Conservation (phyloP, 2,888 invertebrate species). For the Scrobipalpa atriplicella region DNA sequence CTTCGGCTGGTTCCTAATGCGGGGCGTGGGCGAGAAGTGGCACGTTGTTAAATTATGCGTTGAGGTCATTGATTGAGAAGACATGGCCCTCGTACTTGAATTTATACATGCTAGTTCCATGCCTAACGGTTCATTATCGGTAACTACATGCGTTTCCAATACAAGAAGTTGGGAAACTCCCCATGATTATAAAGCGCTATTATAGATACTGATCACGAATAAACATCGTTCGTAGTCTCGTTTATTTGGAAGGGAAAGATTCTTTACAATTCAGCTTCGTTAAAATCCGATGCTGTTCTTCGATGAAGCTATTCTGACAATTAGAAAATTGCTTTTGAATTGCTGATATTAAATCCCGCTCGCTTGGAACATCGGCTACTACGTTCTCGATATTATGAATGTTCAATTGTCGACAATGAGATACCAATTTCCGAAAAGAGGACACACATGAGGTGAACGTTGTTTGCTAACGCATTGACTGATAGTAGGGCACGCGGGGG, state of each 20-base stretch:
- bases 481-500: slow-evolving; percentile 51
- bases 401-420: slow-evolving; percentile 30
- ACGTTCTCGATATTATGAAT: slow-evolving; percentile 4
- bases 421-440: slow-evolving; percentile 38
- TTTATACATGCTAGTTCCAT: slow-evolving; percentile 41
- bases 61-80: slow-evolving; percentile 75
- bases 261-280: slow-evolving; percentile 12
- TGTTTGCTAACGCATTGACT: slow-evolving; percentile 57
- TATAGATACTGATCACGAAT: slow-evolving; percentile 45
- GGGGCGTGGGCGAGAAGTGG: slow-evolving; percentile 71
- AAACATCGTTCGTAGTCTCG: slow-evolving; percentile 45
- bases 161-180: slow-evolving; percentile 44
- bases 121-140: slow-evolving; percentile 52
- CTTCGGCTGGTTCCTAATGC: slow-evolving; percentile 51
- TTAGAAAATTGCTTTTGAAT: slow-evolving; percentile 27
- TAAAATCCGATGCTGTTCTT: not conserved
- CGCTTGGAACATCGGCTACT: not conserved
- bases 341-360: slow-evolving; percentile 13
- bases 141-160: slow-evolving; percentile 33
- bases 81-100: slow-evolving; percentile 45
- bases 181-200: slow-evolving; percentile 35
- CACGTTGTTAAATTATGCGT: slow-evolving; percentile 65
- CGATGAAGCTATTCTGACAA: slow-evolving; percentile 28
- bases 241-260: slow-evolving; percentile 36
- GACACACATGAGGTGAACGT: slow-evolving; percentile 44